These are phyloP conservation scores for Pheosia gnoma DNA, from an alignment of 2,888 invertebrate species.

Conservation along the genomic window DNA sequence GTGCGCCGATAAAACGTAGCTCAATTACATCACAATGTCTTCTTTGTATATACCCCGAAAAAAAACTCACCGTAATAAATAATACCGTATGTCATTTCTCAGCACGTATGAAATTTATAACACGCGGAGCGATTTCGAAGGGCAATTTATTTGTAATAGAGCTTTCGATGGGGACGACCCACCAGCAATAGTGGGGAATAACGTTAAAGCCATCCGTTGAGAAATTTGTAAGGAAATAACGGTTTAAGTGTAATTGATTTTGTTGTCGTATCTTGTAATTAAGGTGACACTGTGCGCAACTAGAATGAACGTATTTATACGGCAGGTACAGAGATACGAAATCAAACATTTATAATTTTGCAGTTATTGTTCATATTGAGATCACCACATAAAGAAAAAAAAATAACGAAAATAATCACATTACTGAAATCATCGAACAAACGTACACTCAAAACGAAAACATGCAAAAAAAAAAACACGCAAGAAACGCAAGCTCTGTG, in stretches of 20 bases:
- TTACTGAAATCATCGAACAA: not conserved
- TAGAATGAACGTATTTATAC: no score
- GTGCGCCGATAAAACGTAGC: slow-evolving; percentile 70
- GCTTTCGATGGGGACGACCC: slow-evolving; percentile 59
- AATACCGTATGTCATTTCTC: slow-evolving; percentile 84
- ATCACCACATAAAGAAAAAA: no score
- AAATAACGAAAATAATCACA: no score
- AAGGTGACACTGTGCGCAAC: no score
- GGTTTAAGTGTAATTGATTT: not conserved
- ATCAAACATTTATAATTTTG: no score
- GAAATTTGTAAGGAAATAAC: slow-evolving; percentile 2
- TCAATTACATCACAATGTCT: slow-evolving; percentile 82
- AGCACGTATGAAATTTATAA: slow-evolving; percentile 84
- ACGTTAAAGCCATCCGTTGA: not conserved
- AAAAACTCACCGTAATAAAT: slow-evolving; percentile 76
- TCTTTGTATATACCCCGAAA: slow-evolving; percentile 75
- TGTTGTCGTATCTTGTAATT: not conserved
- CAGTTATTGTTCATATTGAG: no score
- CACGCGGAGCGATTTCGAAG: slow-evolving; percentile 75
- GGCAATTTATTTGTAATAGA: slow-evolving; percentile 84
- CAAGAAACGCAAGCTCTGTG: slow-evolving; percentile 37
- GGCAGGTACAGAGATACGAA: no score
- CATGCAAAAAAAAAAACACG: slow-evolving; percentile 33
- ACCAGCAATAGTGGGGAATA: slow-evolving; percentile 40
- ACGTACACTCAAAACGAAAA: not conserved